These are phyloP conservation scores for Nycticorax nycticorax DNA, from an alignment of 2,113 vertebrate genomes.

Conservation along the genomic window DNA sequence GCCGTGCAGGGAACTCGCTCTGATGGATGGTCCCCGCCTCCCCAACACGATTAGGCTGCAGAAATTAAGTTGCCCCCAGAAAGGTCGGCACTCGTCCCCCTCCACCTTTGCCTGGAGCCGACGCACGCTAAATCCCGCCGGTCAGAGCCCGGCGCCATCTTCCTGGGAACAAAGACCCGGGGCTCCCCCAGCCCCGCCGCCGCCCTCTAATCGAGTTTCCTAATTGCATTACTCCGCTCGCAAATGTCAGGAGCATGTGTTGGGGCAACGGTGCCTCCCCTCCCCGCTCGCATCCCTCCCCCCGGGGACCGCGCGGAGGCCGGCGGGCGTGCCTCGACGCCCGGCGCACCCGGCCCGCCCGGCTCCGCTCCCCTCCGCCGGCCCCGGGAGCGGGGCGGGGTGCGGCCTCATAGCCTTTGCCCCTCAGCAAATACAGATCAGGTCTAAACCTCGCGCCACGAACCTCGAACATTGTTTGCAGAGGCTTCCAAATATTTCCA, in stretches of 20 bases:
- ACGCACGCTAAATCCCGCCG: slow-evolving; percentile 28
- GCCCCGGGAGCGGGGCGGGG: background rate
- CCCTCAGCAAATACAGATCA: slow-evolving; percentile 38
- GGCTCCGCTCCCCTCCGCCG: background rate
- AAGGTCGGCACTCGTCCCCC: slow-evolving; percentile 30
- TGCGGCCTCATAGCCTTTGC: background rate
- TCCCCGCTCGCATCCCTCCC: background rate
- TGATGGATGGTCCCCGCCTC: slow-evolving; percentile 41
- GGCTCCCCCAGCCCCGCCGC: background rate
- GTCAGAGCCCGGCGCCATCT: slow-evolving; percentile 30
- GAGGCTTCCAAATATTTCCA: slow-evolving; percentile 76
- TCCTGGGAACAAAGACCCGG: slow-evolving; percentile 59
- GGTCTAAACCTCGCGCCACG: slow-evolving; percentile 12
- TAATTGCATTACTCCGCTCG: slow-evolving; percentile 73
- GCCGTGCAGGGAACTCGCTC: background rate
- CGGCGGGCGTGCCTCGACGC: background rate
- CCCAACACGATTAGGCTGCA: slow-evolving; percentile 46
- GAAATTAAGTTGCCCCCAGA: slow-evolving; percentile 49
- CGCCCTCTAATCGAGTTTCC: slow-evolving; percentile 60
- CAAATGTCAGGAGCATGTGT: slow-evolving; percentile 72
- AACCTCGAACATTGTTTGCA: slow-evolving; percentile 63
- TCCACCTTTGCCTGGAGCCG: slow-evolving; percentile 47
- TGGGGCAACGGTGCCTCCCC: slow-evolving; percentile 11
- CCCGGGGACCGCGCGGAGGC: background rate
- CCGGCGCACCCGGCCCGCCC: background rate